A percentile compares a stretch with the other conserved stretches of the same genome.
Conservation (phyloP, 2,113 vertebrate genomes). For the Chloropsis hardwickii region DNA sequence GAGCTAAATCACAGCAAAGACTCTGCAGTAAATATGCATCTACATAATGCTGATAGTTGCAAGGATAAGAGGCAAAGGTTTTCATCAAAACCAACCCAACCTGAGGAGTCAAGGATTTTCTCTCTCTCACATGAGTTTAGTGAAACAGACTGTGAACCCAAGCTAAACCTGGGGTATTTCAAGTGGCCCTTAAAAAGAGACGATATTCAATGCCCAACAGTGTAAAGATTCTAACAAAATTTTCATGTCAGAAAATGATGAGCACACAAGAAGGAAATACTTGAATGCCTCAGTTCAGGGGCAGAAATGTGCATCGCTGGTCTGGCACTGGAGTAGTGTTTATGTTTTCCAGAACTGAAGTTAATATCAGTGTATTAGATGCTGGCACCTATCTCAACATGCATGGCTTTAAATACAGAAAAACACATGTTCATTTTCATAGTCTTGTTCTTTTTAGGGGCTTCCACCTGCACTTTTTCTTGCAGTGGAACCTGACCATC, state of each 20-base stretch:
- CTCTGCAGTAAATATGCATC: background rate
- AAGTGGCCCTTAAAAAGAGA: background rate
- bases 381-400: background rate
- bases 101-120: background rate
- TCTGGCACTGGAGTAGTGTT: background rate
- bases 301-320: background rate
- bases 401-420: background rate
- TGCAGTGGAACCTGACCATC: background rate
- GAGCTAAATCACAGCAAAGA: background rate
- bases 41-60: background rate
- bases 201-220: background rate
- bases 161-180: background rate
- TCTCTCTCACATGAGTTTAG: background rate
- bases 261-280: background rate
- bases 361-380: background rate
- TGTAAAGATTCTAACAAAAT: background rate
- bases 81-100: background rate
- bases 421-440: accelerated
- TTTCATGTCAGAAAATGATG: background rate
- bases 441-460: background rate
- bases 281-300: accelerated
- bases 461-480: background rate
- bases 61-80: background rate
- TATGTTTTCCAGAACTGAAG: background rate
- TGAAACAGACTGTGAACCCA: background rate